phyloP scores from a whole-genome alignment of 2,888 invertebrate species.

The Acronicta alni region DNA sequence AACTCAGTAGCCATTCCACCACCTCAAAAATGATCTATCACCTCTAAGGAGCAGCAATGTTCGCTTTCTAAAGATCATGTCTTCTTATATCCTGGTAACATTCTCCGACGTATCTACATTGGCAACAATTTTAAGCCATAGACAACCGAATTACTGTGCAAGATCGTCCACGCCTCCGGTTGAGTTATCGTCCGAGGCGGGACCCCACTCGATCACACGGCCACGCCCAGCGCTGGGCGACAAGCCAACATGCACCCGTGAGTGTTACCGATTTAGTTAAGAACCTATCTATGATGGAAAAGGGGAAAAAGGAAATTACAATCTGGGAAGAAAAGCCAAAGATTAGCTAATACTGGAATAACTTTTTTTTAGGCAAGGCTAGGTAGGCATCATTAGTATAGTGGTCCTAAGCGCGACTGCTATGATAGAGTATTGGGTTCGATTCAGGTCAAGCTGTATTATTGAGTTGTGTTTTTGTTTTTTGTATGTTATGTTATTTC shows the following conservation, averaged over 20 bases:
- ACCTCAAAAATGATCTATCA: too few species aligned
- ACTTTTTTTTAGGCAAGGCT: too few species aligned
- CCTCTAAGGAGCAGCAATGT: not conserved
- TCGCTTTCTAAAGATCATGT: not conserved
- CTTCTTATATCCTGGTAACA: constrained; percentile 15
- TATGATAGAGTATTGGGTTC: too few species aligned
- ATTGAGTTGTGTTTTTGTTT: too few species aligned
- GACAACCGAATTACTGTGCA: constrained; percentile 41
- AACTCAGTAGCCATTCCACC: too few species aligned
- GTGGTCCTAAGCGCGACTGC: too few species aligned
- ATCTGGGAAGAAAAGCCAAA: not conserved
- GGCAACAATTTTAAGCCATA: constrained; percentile 34
- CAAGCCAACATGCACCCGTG: constrained; percentile 54
- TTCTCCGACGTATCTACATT: constrained; percentile 14
- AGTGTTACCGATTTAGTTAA: constrained; percentile 54
- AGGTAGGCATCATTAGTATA: too few species aligned
- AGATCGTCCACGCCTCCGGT: constrained; percentile 46
- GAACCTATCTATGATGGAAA: constrained; percentile 21
- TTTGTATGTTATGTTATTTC: too few species aligned
- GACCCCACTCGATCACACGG: constrained; percentile 53
- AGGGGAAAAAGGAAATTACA: constrained; percentile 1
- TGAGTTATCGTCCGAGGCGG: constrained; percentile 57
- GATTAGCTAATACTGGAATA: not conserved
- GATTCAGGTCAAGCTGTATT: too few species aligned
- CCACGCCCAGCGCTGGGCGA: constrained; percentile 57